Evolutionary conservation across 2,113 vertebrate species (phyloP).

Genomic region (Chascanopsetta lugubris): DNA sequence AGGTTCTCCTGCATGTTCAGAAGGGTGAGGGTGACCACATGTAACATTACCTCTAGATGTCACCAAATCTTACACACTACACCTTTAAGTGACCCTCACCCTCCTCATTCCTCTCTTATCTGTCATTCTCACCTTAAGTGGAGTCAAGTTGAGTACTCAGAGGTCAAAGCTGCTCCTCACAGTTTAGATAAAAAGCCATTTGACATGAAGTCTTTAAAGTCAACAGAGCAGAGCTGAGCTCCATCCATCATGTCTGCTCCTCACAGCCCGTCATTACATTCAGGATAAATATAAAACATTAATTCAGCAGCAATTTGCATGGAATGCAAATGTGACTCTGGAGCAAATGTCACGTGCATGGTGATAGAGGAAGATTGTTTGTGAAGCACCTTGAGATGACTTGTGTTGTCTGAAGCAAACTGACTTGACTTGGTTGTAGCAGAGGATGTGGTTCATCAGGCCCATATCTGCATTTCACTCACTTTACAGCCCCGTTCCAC

Average conservation of each 20-base stretch:
- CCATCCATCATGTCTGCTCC: background rate
- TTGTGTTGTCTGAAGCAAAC: background rate
- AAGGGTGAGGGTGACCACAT: too few relatives aligned
- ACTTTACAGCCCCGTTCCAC: background rate
- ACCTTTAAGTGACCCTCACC: background rate
- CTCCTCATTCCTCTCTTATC: background rate
- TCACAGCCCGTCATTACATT: background rate
- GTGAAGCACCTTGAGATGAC: too few relatives aligned
- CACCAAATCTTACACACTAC: too few relatives aligned
- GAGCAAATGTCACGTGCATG: too few relatives aligned
- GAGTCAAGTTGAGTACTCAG: constrained; percentile 73
- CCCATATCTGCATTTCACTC: background rate
- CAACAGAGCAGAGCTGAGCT: background rate
- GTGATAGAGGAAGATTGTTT: too few relatives aligned
- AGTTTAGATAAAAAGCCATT: constrained; percentile 67
- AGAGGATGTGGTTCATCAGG: background rate
- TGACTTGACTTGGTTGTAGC: too few relatives aligned
- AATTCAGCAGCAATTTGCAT: background rate
- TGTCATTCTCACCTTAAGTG: constrained; percentile 58
- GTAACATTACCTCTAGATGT: too few relatives aligned
- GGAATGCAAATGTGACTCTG: too few relatives aligned
- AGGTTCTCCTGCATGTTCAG: too few relatives aligned
- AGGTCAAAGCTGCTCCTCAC: constrained; percentile 73
- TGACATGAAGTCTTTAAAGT: constrained; percentile 49
- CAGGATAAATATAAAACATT: background rate